These are phyloP conservation scores for Pterostichus madidus DNA, from an alignment of 2,888 invertebrate genomes.

Conservation along the genomic window DNA sequence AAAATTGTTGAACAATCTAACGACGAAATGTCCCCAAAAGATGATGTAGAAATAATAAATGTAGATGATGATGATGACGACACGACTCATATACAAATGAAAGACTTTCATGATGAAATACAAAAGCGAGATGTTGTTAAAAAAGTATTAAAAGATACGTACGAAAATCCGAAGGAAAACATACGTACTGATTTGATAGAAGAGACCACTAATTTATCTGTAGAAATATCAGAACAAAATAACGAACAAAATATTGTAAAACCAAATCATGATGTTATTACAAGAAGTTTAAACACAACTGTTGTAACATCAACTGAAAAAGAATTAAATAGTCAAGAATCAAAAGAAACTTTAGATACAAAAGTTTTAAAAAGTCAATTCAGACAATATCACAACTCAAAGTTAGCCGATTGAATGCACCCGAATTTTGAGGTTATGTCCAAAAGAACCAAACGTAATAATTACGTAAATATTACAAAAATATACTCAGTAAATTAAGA, in stretches of 20 bases:
- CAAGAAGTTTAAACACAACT: neutral
- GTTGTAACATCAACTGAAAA: constrained; percentile 55
- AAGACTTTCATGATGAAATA: constrained; percentile 56
- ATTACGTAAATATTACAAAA: neutral
- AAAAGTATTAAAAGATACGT: constrained; percentile 62
- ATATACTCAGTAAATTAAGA: constrained; percentile 29
- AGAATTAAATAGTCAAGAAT: constrained; percentile 38
- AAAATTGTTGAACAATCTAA: neutral
- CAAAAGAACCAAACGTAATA: constrained; percentile 4
- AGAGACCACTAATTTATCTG: neutral
- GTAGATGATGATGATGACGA: constrained; percentile 76
- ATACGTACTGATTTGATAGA: constrained; percentile 49
- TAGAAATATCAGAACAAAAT: constrained; percentile 8
- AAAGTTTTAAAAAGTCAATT: neutral
- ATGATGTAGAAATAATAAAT: constrained; percentile 68
- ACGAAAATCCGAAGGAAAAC: constrained; percentile 63
- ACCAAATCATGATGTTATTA: constrained; percentile 28
- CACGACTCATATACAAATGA: constrained; percentile 70
- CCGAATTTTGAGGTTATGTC: neutral
- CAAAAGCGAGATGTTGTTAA: constrained; percentile 62
- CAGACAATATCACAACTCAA: neutral
- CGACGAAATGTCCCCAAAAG: constrained; percentile 71
- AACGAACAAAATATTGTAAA: constrained; percentile 47
- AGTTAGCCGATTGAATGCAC: neutral
- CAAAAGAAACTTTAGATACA: neutral